These are phyloP conservation scores for Geodia barretti DNA, from an alignment of 37 sponge, comb jelly and placozoan genomes.

Conservation along the genomic window DNA sequence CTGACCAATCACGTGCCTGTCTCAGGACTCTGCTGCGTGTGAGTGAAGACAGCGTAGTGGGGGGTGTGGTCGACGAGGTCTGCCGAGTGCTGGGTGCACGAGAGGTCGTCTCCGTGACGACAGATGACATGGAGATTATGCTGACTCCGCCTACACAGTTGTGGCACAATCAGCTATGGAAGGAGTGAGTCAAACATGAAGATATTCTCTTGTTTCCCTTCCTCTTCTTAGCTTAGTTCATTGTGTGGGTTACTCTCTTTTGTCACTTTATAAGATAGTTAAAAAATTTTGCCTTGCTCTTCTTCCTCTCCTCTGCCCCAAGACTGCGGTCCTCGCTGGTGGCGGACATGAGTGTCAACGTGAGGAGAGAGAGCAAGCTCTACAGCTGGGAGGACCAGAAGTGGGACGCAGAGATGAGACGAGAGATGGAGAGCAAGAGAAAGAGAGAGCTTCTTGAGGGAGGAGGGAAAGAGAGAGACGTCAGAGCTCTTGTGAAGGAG, in stretches of 20 bases:
- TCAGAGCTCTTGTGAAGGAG: slow-evolving; percentile 28
- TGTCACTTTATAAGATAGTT: not conserved
- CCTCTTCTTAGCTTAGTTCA: not conserved
- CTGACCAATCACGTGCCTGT: slow-evolving; percentile 7
- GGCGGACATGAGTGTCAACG: slow-evolving; percentile 42
- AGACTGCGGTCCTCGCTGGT: slow-evolving; percentile 4
- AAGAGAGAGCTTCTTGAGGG: slow-evolving; percentile 18
- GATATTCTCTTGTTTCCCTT: not conserved
- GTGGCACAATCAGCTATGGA: slow-evolving; percentile 45
- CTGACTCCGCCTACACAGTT: slow-evolving; percentile 61
- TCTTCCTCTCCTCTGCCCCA: not conserved
- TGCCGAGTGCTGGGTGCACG: slow-evolving; percentile 24
- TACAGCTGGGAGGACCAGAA: slow-evolving; percentile 94
- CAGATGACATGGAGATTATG: slow-evolving; percentile 63
- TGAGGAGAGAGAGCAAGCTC: slow-evolving; percentile 78
- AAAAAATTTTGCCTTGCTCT: not conserved
- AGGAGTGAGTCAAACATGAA: slow-evolving; percentile 49
- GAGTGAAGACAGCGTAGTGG: not conserved
- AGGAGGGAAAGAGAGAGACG: not conserved
- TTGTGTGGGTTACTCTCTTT: not conserved
- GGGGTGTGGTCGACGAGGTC: slow-evolving; percentile 27
- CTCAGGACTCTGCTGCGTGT: slow-evolving; percentile 19
- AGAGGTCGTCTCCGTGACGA: slow-evolving; percentile 40
- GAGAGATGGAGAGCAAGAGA: slow-evolving; percentile 25
- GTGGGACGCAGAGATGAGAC: slow-evolving; percentile 88